phyloP scores from a whole-genome alignment of 2,888 invertebrate genomes.

The Alviniconcha strummeri region DNA sequence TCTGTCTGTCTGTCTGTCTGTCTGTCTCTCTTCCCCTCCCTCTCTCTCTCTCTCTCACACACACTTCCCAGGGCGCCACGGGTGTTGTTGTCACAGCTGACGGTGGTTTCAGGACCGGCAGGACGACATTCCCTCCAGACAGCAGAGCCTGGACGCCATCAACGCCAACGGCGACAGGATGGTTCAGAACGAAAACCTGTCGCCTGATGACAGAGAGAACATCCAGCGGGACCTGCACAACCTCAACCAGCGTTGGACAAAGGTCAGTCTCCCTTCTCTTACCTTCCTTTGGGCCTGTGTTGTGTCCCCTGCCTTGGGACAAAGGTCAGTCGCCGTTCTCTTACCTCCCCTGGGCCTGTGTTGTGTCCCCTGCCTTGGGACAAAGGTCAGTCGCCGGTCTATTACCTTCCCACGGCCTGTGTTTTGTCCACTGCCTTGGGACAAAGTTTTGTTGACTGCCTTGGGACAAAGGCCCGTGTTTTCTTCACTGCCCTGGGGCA shows the following conservation, averaged over 20 bases:
- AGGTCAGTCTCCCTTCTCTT: constrained; percentile 47
- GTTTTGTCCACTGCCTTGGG: too few species aligned
- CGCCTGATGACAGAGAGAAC: constrained; percentile 60
- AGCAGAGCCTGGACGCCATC: constrained; percentile 59
- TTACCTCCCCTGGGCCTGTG: too few species aligned
- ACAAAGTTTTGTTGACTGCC: too few species aligned
- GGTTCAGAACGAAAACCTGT: constrained; percentile 52
- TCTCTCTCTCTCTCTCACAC: background rate
- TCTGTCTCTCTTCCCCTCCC: background rate
- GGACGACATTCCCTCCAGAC: constrained; percentile 61
- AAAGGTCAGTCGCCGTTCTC: too few species aligned
- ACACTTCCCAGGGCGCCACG: background rate
- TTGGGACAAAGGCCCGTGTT: too few species aligned
- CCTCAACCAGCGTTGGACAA: constrained; percentile 62
- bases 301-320: too few species aligned
- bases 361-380: too few species aligned
- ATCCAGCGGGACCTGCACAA: constrained; percentile 65
- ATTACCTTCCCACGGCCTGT: too few species aligned
- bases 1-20: background rate
- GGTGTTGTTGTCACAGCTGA: too few species aligned
- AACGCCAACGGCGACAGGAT: constrained; percentile 60
- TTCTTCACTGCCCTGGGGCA: too few species aligned
- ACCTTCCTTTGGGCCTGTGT: too few species aligned
- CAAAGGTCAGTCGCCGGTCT: too few species aligned
- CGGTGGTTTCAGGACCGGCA: constrained; percentile 60